These are phyloP conservation scores for Lottia scabra DNA, from an alignment of 2,888 invertebrate genomes.

Conservation along the genomic window DNA sequence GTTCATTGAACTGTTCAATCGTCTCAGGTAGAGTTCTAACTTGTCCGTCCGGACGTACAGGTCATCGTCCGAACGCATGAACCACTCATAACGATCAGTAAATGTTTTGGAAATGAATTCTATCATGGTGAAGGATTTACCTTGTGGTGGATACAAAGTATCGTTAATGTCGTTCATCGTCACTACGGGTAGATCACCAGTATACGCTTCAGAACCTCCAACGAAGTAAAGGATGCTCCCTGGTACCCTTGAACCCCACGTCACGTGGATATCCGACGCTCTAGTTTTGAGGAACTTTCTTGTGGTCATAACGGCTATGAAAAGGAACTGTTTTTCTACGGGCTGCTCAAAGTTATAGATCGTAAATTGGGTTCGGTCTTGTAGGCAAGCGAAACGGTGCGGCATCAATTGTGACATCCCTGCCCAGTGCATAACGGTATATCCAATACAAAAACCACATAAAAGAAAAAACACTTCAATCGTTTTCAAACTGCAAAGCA, in stretches of 20 bases:
- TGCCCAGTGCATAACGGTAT: too few species aligned
- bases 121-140: constrained; percentile 93
- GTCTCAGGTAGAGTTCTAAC: constrained; percentile 83
- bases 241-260: constrained; percentile 91
- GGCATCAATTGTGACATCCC: too few species aligned
- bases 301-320: constrained; percentile 94
- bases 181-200: constrained; percentile 82
- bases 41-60: constrained; percentile 89
- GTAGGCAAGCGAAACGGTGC: too few species aligned
- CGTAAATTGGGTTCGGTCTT: too few species aligned
- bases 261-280: constrained; percentile 89
- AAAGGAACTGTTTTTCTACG: constrained; percentile 14
- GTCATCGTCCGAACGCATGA: constrained; percentile 96
- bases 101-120: constrained; percentile 81
- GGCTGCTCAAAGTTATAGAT: too few species aligned
- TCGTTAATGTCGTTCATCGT: constrained; percentile 82
- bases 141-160: constrained; percentile 97
- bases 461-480: too few species aligned
- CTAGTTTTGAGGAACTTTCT: constrained; percentile 87
- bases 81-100: constrained; percentile 79
- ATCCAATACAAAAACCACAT: too few species aligned
- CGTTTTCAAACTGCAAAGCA: too few species aligned
- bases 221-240: constrained; percentile 91
- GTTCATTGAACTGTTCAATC: constrained; percentile 86
- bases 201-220: constrained; percentile 66